Base-by-base conservation (phyloP, 2,797 vertebrate genomes). In the Lophotriccus pileatus region DNA sequence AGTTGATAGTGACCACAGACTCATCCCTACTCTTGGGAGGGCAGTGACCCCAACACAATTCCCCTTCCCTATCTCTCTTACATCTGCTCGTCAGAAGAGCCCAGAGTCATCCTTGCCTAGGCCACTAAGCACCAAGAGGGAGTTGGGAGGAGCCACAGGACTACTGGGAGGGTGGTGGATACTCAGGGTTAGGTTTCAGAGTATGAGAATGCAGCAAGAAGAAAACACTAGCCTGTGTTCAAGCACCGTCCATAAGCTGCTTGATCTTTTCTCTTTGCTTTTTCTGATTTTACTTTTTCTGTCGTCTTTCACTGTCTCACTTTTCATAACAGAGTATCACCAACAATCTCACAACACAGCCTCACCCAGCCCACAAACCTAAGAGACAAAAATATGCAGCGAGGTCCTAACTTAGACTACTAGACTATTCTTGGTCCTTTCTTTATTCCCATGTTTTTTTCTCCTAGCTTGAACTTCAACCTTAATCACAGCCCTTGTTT, bases 401-500 rank as follows among this genome's bases (percentile, higher is more conserved):
- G 52, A 55, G 19, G 7, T 37, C 56, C 58, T 67, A 76, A 85
- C 20, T 94, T 82, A 37, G n/a, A 39, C 23, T 76, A 14, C 46
- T 30, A 47, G 23, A 12, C 15, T 92, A 70, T 87, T 79, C 32
- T 75, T 43, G 27, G 52, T 7, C 10, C 22, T 47, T 34, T 18
- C 55, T 36, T 18, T 12, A 7, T 5, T 7, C 14, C 6, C 6
- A 3, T 84, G 43, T 68, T 75, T 74, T 37, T 74, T 63, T 10
- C 17, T 82, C 28, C 37, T 24, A 76, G 23, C 7, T 32, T 67
- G 47, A 92, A 96, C 41, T 76, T 82, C n/a, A 87, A 5, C 32
- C 28, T 67, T 93, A 96, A 96, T 94, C 68, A 95, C 23, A 87
- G 21, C 14, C 53, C 79, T 70, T 70, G 41, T 53, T 89, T 89